Evolutionary conservation across 2,888 invertebrate species (phyloP).

Genomic region (Crossocerus cetratus): DNA sequence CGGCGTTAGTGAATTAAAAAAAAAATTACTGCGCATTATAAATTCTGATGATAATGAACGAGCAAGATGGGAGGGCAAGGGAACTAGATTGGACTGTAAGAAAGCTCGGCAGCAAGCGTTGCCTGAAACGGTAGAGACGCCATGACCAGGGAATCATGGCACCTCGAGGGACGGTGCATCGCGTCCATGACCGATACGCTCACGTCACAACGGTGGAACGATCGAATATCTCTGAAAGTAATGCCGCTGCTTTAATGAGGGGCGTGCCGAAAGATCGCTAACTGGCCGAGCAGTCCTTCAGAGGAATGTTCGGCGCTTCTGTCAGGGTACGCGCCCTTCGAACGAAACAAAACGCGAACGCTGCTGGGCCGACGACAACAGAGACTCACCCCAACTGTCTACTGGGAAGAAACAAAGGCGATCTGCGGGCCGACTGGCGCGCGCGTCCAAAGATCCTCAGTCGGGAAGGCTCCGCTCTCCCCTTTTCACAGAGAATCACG

Average conservation of each 20-base stretch:
- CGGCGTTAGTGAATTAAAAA: no score
- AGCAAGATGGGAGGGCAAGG: neutral
- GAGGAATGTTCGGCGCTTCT: neutral
- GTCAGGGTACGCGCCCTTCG: neutral
- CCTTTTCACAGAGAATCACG: constrained; percentile 17
- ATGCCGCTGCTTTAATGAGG: neutral
- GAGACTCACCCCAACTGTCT: constrained; percentile 41
- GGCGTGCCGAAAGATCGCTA: constrained; percentile 13
- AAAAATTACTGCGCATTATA: no score
- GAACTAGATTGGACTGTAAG: neutral
- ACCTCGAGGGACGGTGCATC: constrained; percentile 34
- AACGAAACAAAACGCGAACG: neutral
- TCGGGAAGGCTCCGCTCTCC: constrained; percentile 1
- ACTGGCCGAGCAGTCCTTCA: neutral
- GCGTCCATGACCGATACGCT: constrained; percentile 44
- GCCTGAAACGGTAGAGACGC: constrained; percentile 43
- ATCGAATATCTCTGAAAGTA: constrained; percentile 53
- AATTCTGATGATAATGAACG: neutral
- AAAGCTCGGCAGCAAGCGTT: constrained; percentile 9
- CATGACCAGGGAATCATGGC: constrained; percentile 58
- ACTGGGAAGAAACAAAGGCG: constrained; percentile 61
- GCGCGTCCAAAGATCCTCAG: constrained; percentile 49
- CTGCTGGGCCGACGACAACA: neutral
- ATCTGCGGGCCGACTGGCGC: constrained; percentile 56
- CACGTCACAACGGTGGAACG: constrained; percentile 14